Base-by-base conservation (phyloP, 2,797 vertebrate genomes). In the Lepidocolaptes lacrymiger region DNA sequence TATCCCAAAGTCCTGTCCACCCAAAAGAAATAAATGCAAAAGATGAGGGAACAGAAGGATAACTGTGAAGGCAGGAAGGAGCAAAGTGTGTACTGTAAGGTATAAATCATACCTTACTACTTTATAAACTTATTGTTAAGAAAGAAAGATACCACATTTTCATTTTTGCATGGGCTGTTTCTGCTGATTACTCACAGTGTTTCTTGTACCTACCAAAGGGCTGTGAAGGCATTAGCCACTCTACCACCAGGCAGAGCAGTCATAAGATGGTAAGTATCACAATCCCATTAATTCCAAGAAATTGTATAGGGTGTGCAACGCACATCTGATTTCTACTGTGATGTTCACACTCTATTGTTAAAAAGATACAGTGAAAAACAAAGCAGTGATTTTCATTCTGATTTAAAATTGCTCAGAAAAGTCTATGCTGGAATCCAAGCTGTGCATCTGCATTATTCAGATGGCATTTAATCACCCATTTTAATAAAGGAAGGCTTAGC, bases 331-430 rank as follows among this genome's bases (percentile, higher is more conserved):
- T 83, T 67, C 36, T 69, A 13, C 13, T 39, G n/a, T 16, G 14
- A 32, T 81, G 61, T 86, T 78, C 37, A 72, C 14, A 8, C 5
- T 30, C 9, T 23, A 22, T 28, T 30, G 6, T 34, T 80, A 44
- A 73, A 83, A 85, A 48, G 5, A 24, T 59, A 46, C 15, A 39
- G 43, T 63, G 21, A 75, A 62, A 43, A 17, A 2, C 23, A 37
- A 78, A 78, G 11, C 3, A 61, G 18, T 19, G 5, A 9, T 14
- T 85, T 63, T 58, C 2, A 17, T 56, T 82, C n/a, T 9, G 22
- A 58, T 73, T 71, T 85, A 19, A 88, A 93, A 27, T 77, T 71
- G 51, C 66, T 96, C n/a, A 23, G 63, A 52, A 32, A 37, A 63
- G 27, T 43, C 44, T 85, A 1, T 34, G 20, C 15, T 46, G 36